Conservation (phyloP, 1,140 invertebrate species). For the Propsilocerus akamusi region DNA sequence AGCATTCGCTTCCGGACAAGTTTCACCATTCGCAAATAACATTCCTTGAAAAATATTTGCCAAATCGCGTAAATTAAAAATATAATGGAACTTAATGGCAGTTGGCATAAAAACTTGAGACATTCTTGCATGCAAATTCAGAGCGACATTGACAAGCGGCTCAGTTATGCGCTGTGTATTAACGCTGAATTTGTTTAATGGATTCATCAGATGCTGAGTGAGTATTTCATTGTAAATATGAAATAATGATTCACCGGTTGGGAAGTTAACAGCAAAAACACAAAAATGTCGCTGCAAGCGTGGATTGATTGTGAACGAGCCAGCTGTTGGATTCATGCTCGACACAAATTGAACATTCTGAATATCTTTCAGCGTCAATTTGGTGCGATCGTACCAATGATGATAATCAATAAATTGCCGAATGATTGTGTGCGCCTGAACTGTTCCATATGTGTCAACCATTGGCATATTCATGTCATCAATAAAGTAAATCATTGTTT, state of each 20-base stretch:
- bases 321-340: slow-evolving; percentile 93
- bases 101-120: slow-evolving; percentile 66
- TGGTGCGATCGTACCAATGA: slow-evolving; percentile 77
- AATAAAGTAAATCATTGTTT: slow-evolving; percentile 83
- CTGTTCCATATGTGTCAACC: slow-evolving; percentile 87
- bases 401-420: slow-evolving; percentile 86
- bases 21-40: slow-evolving; percentile 66
- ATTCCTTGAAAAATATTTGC: slow-evolving; percentile 81
- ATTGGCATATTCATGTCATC: slow-evolving; percentile 97
- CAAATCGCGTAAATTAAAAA: slow-evolving; percentile 82
- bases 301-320: slow-evolving; percentile 85
- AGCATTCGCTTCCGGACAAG: slow-evolving; percentile 44
- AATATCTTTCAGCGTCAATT: slow-evolving; percentile 79
- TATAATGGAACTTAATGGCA: slow-evolving; percentile 87
- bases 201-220: slow-evolving; percentile 51
- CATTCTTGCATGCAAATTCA: slow-evolving; percentile 62
- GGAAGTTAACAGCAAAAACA: slow-evolving; percentile 79
- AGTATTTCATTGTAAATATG: slow-evolving; percentile 74
- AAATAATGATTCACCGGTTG: slow-evolving; percentile 55
- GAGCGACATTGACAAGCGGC: slow-evolving; percentile 46
- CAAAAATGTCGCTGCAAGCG: slow-evolving; percentile 84
- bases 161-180: slow-evolving; percentile 36
- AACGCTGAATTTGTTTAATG: slow-evolving; percentile 41
- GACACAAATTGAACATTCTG: slow-evolving; percentile 86
- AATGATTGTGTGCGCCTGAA: slow-evolving; percentile 87